Conservation (phyloP, 2,888 invertebrate genomes). For the Pasiphila rectangulata region DNA sequence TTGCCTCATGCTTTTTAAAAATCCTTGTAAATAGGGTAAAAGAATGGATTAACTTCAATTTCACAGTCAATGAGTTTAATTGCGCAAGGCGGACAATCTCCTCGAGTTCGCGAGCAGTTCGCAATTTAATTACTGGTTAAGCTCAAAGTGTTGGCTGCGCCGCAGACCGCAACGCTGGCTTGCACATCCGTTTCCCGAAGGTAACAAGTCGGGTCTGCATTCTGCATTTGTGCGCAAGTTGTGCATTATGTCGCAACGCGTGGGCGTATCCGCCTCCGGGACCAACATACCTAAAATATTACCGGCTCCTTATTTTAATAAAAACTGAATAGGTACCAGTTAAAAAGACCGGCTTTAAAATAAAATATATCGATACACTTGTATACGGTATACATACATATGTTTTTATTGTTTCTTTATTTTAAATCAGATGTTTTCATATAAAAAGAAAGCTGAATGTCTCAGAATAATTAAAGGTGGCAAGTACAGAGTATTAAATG, state of each 20-base stretch:
- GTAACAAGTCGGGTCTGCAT: slow-evolving; percentile 20
- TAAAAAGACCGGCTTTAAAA: neutral
- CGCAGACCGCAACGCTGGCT: slow-evolving; percentile 37
- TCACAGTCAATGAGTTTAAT: slow-evolving; percentile 42
- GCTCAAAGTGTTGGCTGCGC: slow-evolving; percentile 34
- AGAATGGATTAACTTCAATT: slow-evolving; percentile 39
- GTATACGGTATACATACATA: too few relatives aligned
- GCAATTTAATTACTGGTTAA: slow-evolving; percentile 47
- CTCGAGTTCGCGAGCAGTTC: slow-evolving; percentile 38
- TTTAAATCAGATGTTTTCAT: too few relatives aligned
- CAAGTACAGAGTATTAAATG: too few relatives aligned
- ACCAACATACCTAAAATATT: slow-evolving; percentile 21
- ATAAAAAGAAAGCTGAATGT: too few relatives aligned
- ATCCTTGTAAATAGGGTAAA: slow-evolving; percentile 34
- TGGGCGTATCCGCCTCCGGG: slow-evolving; percentile 22
- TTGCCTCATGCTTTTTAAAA: slow-evolving; percentile 15
- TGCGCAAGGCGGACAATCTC: slow-evolving; percentile 45
- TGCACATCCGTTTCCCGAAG: slow-evolving; percentile 63
- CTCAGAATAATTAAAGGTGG: too few relatives aligned
- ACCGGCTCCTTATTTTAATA: slow-evolving; percentile 13
- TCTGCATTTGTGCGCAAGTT: neutral
- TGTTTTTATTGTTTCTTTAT: too few relatives aligned
- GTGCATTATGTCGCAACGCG: slow-evolving; percentile 6
- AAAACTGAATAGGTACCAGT: slow-evolving; percentile 7
- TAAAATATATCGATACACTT: too few relatives aligned